A percentile compares a stretch with the other conserved stretches of the same genome.
phyloP scores from a whole-genome alignment of 2,113 vertebrate species.

The western clawed frog (Xenopus tropicalis) region DNA sequence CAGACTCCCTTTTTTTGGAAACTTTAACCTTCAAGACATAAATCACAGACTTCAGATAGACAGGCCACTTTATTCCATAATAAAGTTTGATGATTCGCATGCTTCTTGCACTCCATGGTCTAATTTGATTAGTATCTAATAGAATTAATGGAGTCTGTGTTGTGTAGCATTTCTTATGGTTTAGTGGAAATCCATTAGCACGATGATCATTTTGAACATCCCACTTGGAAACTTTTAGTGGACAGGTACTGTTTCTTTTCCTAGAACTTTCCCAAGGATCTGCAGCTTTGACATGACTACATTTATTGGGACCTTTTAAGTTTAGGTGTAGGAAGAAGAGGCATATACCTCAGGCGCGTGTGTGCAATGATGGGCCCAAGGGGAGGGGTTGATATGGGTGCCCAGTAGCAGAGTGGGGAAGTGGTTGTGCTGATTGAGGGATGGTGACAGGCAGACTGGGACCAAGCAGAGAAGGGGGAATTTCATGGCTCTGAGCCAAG shows the following conservation, averaged over 20 bases:
- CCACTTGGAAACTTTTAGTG: not conserved
- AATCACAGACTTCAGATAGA: slow-evolving; percentile 12
- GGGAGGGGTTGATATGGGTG: too few relatives aligned
- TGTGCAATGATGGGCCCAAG: too few relatives aligned
- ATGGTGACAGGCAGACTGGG: too few relatives aligned
- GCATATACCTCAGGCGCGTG: too few relatives aligned
- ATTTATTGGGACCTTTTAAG: too few relatives aligned
- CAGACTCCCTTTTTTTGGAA: not conserved
- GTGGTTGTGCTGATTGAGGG: too few relatives aligned
- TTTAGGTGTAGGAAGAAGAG: too few relatives aligned
- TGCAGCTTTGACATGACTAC: too few relatives aligned
- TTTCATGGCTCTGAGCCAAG: too few relatives aligned
- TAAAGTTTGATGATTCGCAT: slow-evolving; percentile 1
- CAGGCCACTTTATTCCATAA: slow-evolving; percentile 8
- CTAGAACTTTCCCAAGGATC: not conserved
- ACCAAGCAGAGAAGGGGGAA: too few relatives aligned
- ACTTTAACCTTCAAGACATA: not conserved
- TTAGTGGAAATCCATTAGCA: not conserved
- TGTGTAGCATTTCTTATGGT: not conserved
- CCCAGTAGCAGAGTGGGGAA: too few relatives aligned
- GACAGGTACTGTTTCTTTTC: not conserved
- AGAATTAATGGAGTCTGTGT: not conserved
- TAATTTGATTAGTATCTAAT: slow-evolving; percentile 10
- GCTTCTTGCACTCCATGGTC: not conserved
- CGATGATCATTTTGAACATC: not conserved